Conservation (phyloP, 53 echinoderm and acorn worm genomes). For the Astropecten irregularis region DNA sequence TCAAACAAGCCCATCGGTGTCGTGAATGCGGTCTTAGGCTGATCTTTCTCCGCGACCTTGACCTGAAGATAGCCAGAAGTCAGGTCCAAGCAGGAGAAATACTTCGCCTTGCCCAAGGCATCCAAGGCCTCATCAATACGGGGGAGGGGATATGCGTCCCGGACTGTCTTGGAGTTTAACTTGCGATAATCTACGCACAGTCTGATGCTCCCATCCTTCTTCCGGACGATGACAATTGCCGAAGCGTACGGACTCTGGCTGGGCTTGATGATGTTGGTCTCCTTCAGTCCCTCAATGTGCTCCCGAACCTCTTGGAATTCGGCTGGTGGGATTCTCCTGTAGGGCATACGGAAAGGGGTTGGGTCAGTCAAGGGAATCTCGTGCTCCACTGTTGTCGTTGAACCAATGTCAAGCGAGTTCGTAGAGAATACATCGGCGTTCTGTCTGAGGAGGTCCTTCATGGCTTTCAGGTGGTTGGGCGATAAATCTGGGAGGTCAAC, state of each 20-base stretch:
- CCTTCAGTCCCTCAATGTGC: slow-evolving; percentile 18
- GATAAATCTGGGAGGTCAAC: not conserved
- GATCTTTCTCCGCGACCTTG: slow-evolving; percentile 7
- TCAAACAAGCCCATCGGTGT: slow-evolving; percentile 43
- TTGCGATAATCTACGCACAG: slow-evolving; percentile 46
- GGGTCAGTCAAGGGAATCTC: slow-evolving; percentile 23
- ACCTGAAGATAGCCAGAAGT: slow-evolving; percentile 48
- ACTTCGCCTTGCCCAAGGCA: not conserved
- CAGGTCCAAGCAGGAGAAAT: slow-evolving; percentile 25
- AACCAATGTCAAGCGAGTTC: slow-evolving; percentile 9
- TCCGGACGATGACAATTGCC: slow-evolving; percentile 36
- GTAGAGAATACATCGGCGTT: slow-evolving; percentile 16
- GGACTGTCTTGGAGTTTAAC: slow-evolving; percentile 18
- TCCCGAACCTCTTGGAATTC: slow-evolving; percentile 27
- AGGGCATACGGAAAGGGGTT: slow-evolving; percentile 31
- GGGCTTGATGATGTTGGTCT: slow-evolving; percentile 4
- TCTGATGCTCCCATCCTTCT: slow-evolving; percentile 47
- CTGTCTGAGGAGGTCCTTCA: not conserved
- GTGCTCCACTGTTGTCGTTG: slow-evolving; percentile 8
- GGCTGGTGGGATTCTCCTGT: slow-evolving; percentile 38
- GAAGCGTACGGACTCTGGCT: slow-evolving; percentile 18
- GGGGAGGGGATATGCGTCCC: no score
- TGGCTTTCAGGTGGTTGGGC: not conserved
- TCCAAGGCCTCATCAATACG: slow-evolving; percentile 20
- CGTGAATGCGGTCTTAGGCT: slow-evolving; percentile 32